phyloP scores from a whole-genome alignment of 2,797 vertebrate genomes.

The Enoplosus armatus region DNA sequence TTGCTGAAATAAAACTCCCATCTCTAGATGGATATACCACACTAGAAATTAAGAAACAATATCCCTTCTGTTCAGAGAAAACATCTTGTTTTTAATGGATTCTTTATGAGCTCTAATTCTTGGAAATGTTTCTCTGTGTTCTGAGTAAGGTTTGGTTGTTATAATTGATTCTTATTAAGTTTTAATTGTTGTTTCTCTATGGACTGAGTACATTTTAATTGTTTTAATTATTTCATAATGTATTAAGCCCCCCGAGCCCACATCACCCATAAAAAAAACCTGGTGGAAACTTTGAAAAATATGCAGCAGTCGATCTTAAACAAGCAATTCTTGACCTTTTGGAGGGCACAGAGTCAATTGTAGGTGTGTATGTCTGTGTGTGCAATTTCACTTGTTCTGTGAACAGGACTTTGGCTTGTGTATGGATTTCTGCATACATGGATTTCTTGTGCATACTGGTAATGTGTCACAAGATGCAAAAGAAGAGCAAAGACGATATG shows the following conservation, averaged over 20 bases:
- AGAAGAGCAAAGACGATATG: background rate
- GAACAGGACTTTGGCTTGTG: background rate
- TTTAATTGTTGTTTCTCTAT: conserved; percentile 65
- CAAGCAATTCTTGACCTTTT: conserved; percentile 44
- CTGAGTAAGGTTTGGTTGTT: conserved; percentile 59
- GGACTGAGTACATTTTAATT: conserved; percentile 58
- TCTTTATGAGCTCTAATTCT: conserved; percentile 71
- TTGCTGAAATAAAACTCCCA: conserved; percentile 32
- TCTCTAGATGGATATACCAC: conserved; percentile 35
- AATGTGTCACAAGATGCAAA: background rate
- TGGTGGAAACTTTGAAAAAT: background rate
- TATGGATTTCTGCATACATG: background rate
- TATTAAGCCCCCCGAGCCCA: conserved; percentile 41
- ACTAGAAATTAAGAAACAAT: conserved; percentile 61
- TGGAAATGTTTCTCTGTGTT: conserved; percentile 63
- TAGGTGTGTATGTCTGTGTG: background rate
- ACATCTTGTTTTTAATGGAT: conserved; percentile 68
- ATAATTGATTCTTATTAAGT: conserved; percentile 72
- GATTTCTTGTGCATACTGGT: background rate
- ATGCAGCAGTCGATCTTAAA: conserved; percentile 19
- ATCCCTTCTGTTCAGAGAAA: conserved; percentile 63
- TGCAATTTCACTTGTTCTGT: background rate
- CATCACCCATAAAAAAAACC: conserved; percentile 39
- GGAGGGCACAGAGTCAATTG: background rate
- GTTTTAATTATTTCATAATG: conserved; percentile 67